Evolutionary conservation across 2,113 vertebrate genomes (phyloP), one percentile per base, ranked within the genome.

Genomic region (Sprattus sprattus): DNA sequence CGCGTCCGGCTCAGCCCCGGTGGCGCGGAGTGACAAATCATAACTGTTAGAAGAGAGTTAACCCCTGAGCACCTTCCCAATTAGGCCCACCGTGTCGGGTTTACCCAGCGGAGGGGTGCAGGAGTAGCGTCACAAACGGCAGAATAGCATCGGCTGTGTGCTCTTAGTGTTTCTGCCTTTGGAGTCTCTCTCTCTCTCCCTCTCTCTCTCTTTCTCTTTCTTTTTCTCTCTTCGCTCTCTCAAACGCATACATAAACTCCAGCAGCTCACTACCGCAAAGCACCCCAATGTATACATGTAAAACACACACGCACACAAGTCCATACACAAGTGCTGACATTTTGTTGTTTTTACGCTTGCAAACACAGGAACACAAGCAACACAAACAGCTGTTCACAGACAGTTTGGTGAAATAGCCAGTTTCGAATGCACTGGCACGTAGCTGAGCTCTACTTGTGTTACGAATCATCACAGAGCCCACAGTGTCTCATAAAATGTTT

Each of bases 11-110:
- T 71, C 18, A 71, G 83, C 84, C 86, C 81, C 9, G 57, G 81
- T 71, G 83, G 91, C 89, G 91, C 46, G 25, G 91, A 92, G 85
- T 91, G 91, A 95, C 90, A 91, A 88, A 94, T 91, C 93, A 91
- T 90, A 93, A 89, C 82, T 89, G 83, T 93, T 91, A 94, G 89
- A 85, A 88, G 91, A 91, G 90, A 85, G 78, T 93, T 95, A 93
- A 93, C 93, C 94, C 92, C 87, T 86, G 87, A 60, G 82, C 87
- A 89, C 89, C 86, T 47, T 44, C 85, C 89, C 88, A 93, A 92
- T 93, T 92, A 91, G 88, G 89, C 83, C 86, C 84, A 92, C 85
- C 89, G 89, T 89, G 88, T 89, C 88, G 85, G 86, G 82, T 91
- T 93, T 86, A 89, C 89, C 54, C 54, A 60, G 81, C 18, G 47